phyloP scores from a whole-genome alignment of 92 coral and sea anemone species.

The Micromussa lordhowensis region DNA sequence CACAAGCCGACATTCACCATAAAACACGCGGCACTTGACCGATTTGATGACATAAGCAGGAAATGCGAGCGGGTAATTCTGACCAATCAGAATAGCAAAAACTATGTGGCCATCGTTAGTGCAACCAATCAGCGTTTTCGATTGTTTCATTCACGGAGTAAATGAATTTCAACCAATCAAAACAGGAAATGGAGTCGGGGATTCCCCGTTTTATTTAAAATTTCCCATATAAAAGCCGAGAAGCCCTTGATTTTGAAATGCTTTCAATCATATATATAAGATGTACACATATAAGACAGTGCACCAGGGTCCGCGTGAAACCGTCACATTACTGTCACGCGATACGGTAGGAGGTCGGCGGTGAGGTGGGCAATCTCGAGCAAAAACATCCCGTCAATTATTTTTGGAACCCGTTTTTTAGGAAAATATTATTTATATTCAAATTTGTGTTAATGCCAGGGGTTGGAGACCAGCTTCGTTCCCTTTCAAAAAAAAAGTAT shows the following conservation, averaged over 20 bases:
- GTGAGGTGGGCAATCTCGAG: too few relatives aligned
- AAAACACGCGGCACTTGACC: conserved; percentile 17
- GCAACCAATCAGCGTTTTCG: conserved; percentile 9
- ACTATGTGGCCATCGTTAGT: neutral
- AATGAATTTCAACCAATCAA: conserved; percentile 21
- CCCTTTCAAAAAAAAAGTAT: neutral
- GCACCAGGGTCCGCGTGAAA: too few relatives aligned
- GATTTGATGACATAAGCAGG: conserved; percentile 28
- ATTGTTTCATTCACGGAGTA: neutral
- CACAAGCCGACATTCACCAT: neutral
- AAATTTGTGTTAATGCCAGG: neutral
- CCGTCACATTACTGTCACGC: too few relatives aligned
- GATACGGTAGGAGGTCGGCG: too few relatives aligned
- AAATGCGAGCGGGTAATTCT: neutral
- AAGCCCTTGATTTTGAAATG: neutral
- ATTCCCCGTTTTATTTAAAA: conserved; percentile 28
- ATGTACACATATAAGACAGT: too few relatives aligned
- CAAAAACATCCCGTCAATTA: too few relatives aligned
- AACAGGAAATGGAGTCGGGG: conserved; percentile 3
- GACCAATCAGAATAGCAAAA: conserved; percentile 12
- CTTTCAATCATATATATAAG: too few relatives aligned
- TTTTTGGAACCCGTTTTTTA: too few relatives aligned
- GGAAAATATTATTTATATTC: too few relatives aligned
- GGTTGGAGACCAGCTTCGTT: neutral
- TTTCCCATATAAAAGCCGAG: neutral